Evolutionary conservation across 2,888 invertebrate species (phyloP).

Genomic region (Dermolepida albohirtum): DNA sequence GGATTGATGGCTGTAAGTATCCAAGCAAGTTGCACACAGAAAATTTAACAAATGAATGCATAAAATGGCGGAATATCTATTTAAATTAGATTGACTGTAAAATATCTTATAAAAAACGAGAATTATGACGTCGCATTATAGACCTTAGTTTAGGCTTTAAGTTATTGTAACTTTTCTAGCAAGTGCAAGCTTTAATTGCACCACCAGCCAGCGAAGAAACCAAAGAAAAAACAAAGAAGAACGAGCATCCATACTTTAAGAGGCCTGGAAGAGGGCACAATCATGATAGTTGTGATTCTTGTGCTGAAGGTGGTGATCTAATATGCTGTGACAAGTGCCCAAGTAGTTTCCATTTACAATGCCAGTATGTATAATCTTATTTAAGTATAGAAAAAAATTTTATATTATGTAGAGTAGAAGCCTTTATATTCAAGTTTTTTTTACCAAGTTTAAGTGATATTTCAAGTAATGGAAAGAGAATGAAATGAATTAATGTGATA

Average conservation of each 20-base stretch:
- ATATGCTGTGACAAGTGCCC: constrained; percentile 97
- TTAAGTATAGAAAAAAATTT: constrained; percentile 23
- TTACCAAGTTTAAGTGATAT: too few relatives aligned
- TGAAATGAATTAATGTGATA: too few relatives aligned
- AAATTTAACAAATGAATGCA: background rate
- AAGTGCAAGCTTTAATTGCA: constrained; percentile 89
- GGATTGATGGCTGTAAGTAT: constrained; percentile 88
- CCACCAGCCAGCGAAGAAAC: constrained; percentile 85
- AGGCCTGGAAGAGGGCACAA: constrained; percentile 91
- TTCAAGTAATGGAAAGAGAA: too few relatives aligned
- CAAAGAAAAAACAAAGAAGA: constrained; percentile 68
- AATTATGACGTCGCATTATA: background rate
- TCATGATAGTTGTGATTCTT: constrained; percentile 94
- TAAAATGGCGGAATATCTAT: constrained; percentile 41
- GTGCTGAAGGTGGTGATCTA: constrained; percentile 93
- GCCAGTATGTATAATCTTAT: constrained; percentile 79
- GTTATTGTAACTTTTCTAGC: constrained; percentile 68
- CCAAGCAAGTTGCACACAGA: background rate
- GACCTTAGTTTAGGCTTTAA: background rate
- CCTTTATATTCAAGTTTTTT: too few relatives aligned
- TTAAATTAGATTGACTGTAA: constrained; percentile 47
- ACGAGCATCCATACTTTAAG: constrained; percentile 84
- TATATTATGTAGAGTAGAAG: too few relatives aligned
- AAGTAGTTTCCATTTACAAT: constrained; percentile 94
- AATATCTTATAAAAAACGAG: background rate